A percentile compares a stretch with the other conserved stretches of the same genome.
Evolutionary conservation across 2,888 invertebrate species (phyloP).

Genomic region (Globia sparganii): DNA sequence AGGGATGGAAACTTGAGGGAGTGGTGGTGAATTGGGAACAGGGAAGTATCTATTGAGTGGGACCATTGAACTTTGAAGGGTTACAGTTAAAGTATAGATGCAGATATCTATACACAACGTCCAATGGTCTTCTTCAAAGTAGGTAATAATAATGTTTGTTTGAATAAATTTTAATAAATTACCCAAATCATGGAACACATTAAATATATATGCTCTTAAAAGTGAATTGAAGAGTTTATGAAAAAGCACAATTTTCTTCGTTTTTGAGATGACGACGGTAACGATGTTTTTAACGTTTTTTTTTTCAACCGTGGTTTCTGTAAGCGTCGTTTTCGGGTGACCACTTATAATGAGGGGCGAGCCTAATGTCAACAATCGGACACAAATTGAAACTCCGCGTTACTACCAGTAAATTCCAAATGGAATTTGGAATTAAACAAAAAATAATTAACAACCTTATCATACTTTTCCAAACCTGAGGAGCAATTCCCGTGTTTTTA

Average conservation of each 20-base stretch:
- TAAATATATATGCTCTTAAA: too few relatives aligned
- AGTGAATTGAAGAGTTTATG: too few relatives aligned
- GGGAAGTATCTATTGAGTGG: constrained; percentile 26
- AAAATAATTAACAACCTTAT: too few relatives aligned
- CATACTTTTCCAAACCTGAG: background rate
- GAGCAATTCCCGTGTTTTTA: background rate
- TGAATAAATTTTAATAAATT: too few relatives aligned
- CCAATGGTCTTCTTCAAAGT: background rate
- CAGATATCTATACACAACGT: background rate
- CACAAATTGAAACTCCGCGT: background rate
- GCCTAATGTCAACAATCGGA: background rate
- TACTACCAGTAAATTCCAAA: background rate
- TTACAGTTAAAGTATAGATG: background rate
- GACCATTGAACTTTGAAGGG: constrained; percentile 25
- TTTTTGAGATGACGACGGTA: too few relatives aligned
- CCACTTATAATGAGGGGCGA: background rate
- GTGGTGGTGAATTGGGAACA: background rate
- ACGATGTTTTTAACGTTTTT: too few relatives aligned
- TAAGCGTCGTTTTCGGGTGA: background rate
- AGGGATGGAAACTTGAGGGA: constrained; percentile 45
- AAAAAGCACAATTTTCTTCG: too few relatives aligned
- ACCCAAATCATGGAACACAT: too few relatives aligned
- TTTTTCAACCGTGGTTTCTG: too few relatives aligned
- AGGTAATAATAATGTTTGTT: background rate
- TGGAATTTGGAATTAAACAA: too few relatives aligned